Evolutionary conservation across 2,797 vertebrate species (phyloP), one percentile per base, ranked within the genome.

Genomic region (Amphiprion clarkii): DNA sequence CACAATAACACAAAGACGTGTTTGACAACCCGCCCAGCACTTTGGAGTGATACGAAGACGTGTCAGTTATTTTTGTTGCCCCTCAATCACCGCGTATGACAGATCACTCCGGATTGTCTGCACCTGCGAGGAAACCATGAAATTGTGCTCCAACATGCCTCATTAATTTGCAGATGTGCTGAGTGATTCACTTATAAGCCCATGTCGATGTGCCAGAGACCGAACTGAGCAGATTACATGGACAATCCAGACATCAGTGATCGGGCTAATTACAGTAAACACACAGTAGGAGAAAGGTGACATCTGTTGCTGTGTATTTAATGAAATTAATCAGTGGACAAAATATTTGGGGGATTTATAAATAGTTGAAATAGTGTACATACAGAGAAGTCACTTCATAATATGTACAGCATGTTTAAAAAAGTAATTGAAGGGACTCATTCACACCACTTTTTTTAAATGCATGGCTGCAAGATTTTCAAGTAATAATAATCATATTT

Each of bases 81-180:
- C 10, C 64, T 74, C 57, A 69, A 53, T 84, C 73, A 48, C 75
- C 57, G 13, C 55, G 55, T 36, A 13, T 46, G 81, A 70, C 66
- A 57, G 44, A 83, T 83, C 70, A 54, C 51, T 77, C 56, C 12
- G 2, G 65, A 76, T 78, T 55, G 56, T 44, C 71, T 40, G 67
- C 73, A 58, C 74, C 71, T 62, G 79, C 17, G 13, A 77, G 42
- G 39, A 77, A 69, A 80, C 60, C 56, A 68, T 78, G 76, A 81
- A 83, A 81, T 64, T 51, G 49, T 14, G 40, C 16, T 5, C 59
- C 36, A 55, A 81, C 71, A 80, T 49, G 84, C 69, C 78, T 85
- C 84, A 77, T 82, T 87, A 66, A 84, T 88, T 87, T 90, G 78
- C 85, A 89, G 74, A 89, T 87, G 83, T 88, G 88, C 84, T 67